Conservation (phyloP, 2,888 invertebrate genomes). For the Drosophila mulleri region DNA sequence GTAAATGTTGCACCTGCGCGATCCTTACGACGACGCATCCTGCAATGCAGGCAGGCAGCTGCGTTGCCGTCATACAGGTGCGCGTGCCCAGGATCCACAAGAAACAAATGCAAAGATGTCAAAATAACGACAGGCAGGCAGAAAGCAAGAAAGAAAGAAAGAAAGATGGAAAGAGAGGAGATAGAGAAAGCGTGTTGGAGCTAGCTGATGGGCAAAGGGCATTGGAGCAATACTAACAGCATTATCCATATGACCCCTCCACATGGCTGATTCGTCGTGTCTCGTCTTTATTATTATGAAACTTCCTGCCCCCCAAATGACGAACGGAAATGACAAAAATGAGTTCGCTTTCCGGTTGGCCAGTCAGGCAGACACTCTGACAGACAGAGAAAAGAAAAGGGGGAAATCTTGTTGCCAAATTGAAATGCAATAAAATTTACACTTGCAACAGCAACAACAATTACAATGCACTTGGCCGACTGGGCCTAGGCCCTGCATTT, state of each 20-base stretch:
- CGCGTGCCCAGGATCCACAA: conserved; percentile 65
- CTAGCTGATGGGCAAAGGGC: neutral
- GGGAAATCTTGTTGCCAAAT: conserved; percentile 73
- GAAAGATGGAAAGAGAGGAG: neutral
- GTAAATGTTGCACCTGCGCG: conserved; percentile 75
- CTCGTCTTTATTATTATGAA: conserved; percentile 67
- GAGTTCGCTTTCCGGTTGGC: conserved; percentile 72
- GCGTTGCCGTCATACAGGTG: conserved; percentile 64
- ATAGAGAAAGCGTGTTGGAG: conserved; percentile 8
- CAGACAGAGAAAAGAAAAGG: conserved; percentile 48
- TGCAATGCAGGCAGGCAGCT: conserved; percentile 61
- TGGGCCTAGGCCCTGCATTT: conserved; percentile 50
- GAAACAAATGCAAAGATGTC: conserved; percentile 4
- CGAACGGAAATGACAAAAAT: conserved; percentile 78
- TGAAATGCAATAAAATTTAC: conserved; percentile 82
- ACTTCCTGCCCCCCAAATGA: conserved; percentile 72
- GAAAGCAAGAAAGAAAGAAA: neutral
- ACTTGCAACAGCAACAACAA: conserved; percentile 67
- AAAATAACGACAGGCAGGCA: conserved; percentile 5
- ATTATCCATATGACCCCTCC: conserved; percentile 46
- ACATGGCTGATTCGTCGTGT: conserved; percentile 13
- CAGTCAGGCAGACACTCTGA: neutral
- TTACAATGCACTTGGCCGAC: conserved; percentile 51
- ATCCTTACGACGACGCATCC: conserved; percentile 58
- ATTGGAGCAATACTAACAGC: conserved; percentile 31